Evolutionary conservation across 2,888 invertebrate genomes (phyloP), one percentile per base, ranked within the genome.

Genomic region (Sarcophaga caerulescens): DNA sequence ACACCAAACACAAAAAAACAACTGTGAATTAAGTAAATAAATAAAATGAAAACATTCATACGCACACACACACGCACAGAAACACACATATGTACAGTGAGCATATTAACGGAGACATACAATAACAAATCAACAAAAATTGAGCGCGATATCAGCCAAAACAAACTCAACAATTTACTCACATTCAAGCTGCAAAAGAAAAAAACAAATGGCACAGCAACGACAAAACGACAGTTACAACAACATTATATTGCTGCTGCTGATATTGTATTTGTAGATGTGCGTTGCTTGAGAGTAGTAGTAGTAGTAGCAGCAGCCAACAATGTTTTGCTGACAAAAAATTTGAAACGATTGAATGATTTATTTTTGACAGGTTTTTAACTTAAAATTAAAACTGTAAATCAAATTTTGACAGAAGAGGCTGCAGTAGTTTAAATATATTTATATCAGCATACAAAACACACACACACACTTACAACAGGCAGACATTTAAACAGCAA

Each of bases 301-400:
- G 69, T 62, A 68, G 52, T 19, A 25, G 69, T 21, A 35, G 45
- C 57, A 65, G 71, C 78, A 74, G 84, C 84, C 87, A 85, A 85
- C 78, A 86, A 84, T 86, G 84, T 86, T 86, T 60, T 75, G 77
- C 84, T 86, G 84, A 87, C 86, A 86, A 86, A 86, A 86, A 85
- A 85, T 85, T 79, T 84, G 75, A 87, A 88, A 86, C 89, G 88
- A 89, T 92, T 91, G 92, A 92, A 92, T 91, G 91, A 91, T 91
- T 91, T 91, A 91, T 91, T 91, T 92, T 92, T 91, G 91, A 92
- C 91, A 92, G 90, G 89, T 91, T 91, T 92, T 92, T 91, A 91
- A 92, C 91, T 92, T 92, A 91, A 91, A 91, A 92, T 91, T 91
- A 92, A 91, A 92, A 90, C 92, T 88, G 90, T 92, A 92, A 91